phyloP scores from a whole-genome alignment of 2,888 invertebrate species.

The Lypha dubia region DNA sequence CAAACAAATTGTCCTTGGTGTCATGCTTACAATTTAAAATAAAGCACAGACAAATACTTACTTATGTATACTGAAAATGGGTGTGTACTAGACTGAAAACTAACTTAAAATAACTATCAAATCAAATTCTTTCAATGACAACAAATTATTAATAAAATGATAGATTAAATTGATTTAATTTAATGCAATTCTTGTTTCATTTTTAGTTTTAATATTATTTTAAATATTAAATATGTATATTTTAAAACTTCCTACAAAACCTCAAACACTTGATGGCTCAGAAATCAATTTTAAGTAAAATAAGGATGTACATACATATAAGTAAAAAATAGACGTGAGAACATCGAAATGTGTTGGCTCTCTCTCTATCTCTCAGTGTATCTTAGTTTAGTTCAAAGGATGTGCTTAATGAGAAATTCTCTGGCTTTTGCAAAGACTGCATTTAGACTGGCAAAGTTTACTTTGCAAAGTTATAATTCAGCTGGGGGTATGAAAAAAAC shows the following conservation, averaged over 20 bases:
- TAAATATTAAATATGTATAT: background rate
- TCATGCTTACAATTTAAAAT: background rate
- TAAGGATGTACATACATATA: background rate
- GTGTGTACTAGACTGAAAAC: constrained; percentile 54
- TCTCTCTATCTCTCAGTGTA: background rate
- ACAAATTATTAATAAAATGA: constrained; percentile 24
- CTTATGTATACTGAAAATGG: background rate
- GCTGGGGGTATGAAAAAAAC: too few relatives aligned
- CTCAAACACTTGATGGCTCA: background rate
- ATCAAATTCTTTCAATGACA: constrained; percentile 1
- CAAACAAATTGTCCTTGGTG: background rate
- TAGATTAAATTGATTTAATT: constrained; percentile 21
- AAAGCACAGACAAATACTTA: constrained; percentile 1
- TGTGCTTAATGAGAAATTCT: background rate
- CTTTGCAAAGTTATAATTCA: too few relatives aligned
- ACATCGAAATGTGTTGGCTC: too few relatives aligned
- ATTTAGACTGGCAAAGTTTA: too few relatives aligned
- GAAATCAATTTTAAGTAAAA: background rate
- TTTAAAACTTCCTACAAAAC: background rate
- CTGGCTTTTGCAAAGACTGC: background rate
- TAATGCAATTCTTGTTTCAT: constrained; percentile 22
- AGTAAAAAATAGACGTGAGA: background rate
- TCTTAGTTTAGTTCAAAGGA: constrained; percentile 26
- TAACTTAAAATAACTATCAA: constrained; percentile 25
- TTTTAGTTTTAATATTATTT: constrained; percentile 4